Base-by-base conservation (phyloP, 2,888 invertebrate species). In the Eulithis prunata region DNA sequence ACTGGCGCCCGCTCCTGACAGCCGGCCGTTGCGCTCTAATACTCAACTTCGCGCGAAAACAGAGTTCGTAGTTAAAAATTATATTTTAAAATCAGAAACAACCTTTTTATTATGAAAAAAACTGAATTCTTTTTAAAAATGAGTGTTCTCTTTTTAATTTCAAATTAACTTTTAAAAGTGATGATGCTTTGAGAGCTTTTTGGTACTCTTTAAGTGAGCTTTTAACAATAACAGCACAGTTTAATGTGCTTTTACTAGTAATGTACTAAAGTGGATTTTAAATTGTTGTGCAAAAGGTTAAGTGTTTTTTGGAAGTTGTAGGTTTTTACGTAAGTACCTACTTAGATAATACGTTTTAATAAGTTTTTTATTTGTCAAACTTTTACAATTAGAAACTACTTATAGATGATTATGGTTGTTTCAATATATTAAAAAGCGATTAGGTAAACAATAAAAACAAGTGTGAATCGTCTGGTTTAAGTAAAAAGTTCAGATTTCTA, bases 301-400 rank as follows among this genome's bases (percentile, higher is more conserved):
- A 4, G 32, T 13, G 46, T 5, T 43, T 60, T 56, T 60, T n/a
- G 59, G 21, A 45, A 57, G 46, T 60, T 21, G 46, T 47, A 38
- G 56, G 49, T 6, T 51, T 65, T 52, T 45, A 57, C 47, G 65
- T 65, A 65, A 65, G 65, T 65, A 53, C 38, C 0, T 57, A 52
- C 38, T 1, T 57, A 52, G 2, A 4, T 32, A 32, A 1, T 41
- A 41, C 11, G 41, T 41, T 41, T 21, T 21, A 21, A 21, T 21
- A 21, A 21, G 21, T 21, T 21, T 21, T 41, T 41, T 41, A 41
- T 3, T 41, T 41, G 1, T 41, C 41, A 41, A 8, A 11, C 2
- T 41, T 41, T 7, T 41, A 8, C 41, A 41, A 41, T 4, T 41
- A 41, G 41, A 5, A 32, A 32, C 32, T 6, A 32, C 3, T 5